phyloP scores from a whole-genome alignment of 2,113 vertebrate genomes.

The Nipponia nippon region DNA sequence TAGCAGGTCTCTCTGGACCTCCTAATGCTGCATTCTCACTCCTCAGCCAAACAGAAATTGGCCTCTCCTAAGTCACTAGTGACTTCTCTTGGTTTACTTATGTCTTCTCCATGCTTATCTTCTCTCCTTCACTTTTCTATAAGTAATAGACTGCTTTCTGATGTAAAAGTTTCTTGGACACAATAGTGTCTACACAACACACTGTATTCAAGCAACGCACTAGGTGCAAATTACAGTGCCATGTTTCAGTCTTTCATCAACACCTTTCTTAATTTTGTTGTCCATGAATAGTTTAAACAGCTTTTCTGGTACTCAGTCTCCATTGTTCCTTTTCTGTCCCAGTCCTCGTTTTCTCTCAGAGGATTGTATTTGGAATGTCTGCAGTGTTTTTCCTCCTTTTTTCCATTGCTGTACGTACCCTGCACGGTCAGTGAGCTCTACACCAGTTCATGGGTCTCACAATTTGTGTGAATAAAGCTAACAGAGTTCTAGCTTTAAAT shows the following conservation, averaged over 20 bases:
- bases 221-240: accelerated
- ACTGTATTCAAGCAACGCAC: background rate
- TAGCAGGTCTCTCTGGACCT: background rate
- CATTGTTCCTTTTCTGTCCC: background rate
- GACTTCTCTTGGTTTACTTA: background rate
- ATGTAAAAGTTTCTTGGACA: background rate
- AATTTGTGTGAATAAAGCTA: background rate
- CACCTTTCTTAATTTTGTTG: background rate
- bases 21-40: background rate
- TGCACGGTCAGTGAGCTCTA: background rate
- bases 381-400: background rate
- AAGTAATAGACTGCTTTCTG: background rate
- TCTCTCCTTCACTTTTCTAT: background rate
- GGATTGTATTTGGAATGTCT: background rate
- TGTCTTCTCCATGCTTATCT: background rate
- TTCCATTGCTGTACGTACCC: background rate
- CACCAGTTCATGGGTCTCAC: background rate
- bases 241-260: background rate
- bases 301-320: background rate
- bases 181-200: background rate
- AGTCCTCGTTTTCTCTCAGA: background rate
- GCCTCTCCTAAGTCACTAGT: background rate
- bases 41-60: background rate
- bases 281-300: background rate
- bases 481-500: background rate